These are phyloP conservation scores for Tympanoctomys barrerae DNA, from an alignment of 2,797 vertebrate genomes.

Conservation along the genomic window DNA sequence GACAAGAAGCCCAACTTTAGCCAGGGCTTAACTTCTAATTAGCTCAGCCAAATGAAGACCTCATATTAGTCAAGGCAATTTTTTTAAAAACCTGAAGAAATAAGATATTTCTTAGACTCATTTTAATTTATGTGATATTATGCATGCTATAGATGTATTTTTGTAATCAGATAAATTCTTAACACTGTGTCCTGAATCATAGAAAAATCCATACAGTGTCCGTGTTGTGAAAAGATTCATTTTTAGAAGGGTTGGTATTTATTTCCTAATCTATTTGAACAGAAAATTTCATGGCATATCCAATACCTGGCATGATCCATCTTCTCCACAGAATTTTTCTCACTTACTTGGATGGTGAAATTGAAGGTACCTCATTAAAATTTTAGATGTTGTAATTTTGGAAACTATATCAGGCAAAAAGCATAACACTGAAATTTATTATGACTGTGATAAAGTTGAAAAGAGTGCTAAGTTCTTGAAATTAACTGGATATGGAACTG, in stretches of 20 bases:
- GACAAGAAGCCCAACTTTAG: background rate
- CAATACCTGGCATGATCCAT: background rate
- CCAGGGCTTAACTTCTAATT: background rate
- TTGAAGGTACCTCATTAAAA: background rate
- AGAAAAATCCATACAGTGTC: background rate
- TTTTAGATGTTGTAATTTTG: constrained; percentile 33
- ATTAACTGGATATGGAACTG: background rate
- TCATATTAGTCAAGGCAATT: background rate
- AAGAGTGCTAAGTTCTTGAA: background rate
- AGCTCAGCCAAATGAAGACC: background rate
- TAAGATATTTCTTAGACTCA: background rate
- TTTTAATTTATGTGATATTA: constrained; percentile 28
- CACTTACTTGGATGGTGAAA: constrained; percentile 12
- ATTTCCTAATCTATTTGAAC: constrained; percentile 4
- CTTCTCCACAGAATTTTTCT: constrained; percentile 27
- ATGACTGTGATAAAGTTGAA: background rate
- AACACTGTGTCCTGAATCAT: background rate
- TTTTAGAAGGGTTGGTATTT: constrained; percentile 10
- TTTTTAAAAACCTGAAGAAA: background rate
- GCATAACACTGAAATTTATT: constrained; percentile 2
- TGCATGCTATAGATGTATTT: background rate
- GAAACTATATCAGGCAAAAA: constrained; percentile 54
- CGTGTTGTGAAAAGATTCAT: background rate
- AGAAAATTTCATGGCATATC: background rate
- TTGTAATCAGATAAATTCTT: constrained; percentile 52